Evolutionary conservation across 2,797 vertebrate species (phyloP).

Genomic region (Pantherophis vulpinus): DNA sequence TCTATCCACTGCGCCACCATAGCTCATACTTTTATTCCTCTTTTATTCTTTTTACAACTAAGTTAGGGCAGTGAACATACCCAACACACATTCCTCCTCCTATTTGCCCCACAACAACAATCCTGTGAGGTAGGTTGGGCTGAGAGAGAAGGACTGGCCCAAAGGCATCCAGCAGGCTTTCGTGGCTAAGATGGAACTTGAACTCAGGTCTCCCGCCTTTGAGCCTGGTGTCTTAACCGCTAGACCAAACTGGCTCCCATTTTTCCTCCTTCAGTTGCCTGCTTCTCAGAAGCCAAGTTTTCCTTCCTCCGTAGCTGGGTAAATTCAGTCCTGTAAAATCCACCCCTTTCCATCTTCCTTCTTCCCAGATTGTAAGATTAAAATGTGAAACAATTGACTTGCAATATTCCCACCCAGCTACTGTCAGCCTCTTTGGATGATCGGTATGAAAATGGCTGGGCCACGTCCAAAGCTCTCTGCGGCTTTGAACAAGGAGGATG

Average conservation of each 20-base stretch:
- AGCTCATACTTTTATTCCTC: not conserved
- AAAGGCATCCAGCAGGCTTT: not conserved
- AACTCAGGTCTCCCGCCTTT: not conserved
- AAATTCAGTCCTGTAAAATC: not conserved
- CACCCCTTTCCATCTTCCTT: not conserved
- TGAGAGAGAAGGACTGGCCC: not conserved
- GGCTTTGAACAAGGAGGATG: not conserved
- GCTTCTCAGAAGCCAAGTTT: not conserved
- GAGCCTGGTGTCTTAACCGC: not conserved
- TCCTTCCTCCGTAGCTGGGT: not conserved
- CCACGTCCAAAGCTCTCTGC: not conserved
- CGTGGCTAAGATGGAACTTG: not conserved
- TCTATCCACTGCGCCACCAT: not conserved
- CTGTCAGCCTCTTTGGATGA: not conserved
- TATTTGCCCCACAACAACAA: not conserved
- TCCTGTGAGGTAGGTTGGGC: not conserved
- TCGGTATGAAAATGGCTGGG: not conserved
- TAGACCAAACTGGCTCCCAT: not conserved
- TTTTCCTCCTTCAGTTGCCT: not conserved
- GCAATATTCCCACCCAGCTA: not conserved
- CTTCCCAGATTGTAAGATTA: not conserved
- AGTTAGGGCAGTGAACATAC: not conserved
- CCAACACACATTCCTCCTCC: not conserved
- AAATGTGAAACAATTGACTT: not conserved
- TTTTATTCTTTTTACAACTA: not conserved